These are phyloP conservation scores for Pteropus rufus DNA, from an alignment of 2,797 vertebrate genomes.

Conservation along the genomic window DNA sequence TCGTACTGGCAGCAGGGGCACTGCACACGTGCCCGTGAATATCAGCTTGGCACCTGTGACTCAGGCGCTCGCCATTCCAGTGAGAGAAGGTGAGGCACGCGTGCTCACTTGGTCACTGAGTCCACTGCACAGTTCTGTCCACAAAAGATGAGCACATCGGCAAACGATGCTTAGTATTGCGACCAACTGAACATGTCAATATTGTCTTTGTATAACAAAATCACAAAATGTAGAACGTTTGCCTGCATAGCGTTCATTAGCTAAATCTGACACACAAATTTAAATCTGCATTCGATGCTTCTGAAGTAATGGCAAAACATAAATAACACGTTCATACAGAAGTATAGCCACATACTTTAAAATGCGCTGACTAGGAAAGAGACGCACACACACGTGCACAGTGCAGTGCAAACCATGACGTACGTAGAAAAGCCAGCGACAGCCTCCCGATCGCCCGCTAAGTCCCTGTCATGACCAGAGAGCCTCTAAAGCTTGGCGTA, in stretches of 20 bases:
- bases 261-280: constrained; percentile 62
- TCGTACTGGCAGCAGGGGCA: not conserved
- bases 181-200: constrained; percentile 46
- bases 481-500: not conserved
- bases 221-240: constrained; percentile 65
- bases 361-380: not conserved
- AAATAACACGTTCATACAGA: not conserved
- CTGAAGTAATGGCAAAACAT: constrained; percentile 47
- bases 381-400: not conserved
- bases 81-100: not conserved
- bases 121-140: constrained; percentile 39
- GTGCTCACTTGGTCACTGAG: constrained; percentile 37
- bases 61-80: not conserved
- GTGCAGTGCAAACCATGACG: not conserved
- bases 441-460: not conserved
- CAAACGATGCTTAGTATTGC: constrained; percentile 37
- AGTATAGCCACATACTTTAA: not conserved
- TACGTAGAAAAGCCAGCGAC: not conserved
- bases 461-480: not conserved
- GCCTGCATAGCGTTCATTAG: constrained; percentile 50
- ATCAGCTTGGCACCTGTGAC: not conserved
- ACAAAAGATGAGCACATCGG: constrained; percentile 37
- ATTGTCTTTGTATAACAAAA: constrained; percentile 56
- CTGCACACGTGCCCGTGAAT: not conserved
- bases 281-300: constrained; percentile 22